Evolutionary conservation across 2,113 vertebrate genomes (phyloP).

Genomic region (Istiophorus platypterus): DNA sequence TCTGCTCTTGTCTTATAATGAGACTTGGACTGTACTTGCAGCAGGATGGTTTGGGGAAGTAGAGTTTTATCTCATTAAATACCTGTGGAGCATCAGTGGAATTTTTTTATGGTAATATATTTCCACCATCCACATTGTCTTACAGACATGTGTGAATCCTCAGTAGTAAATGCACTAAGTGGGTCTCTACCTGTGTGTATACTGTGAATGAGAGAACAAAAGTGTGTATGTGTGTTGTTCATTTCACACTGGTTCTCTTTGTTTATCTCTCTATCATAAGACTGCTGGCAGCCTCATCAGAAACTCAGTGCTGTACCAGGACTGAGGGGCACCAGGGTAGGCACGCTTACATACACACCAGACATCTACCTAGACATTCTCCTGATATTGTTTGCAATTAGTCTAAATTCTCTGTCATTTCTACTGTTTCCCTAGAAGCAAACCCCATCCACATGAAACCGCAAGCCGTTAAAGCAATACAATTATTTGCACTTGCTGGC

Average conservation of each 20-base stretch:
- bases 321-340: slow-evolving; percentile 30
- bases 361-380: neutral
- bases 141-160: neutral
- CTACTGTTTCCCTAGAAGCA: neutral
- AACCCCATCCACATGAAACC: slow-evolving; percentile 15
- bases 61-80: neutral
- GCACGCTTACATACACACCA: neutral
- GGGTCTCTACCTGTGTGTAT: neutral
- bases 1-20: neutral
- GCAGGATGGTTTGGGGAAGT: neutral
- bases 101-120: neutral
- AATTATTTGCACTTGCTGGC: slow-evolving; percentile 16
- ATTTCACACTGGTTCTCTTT: slow-evolving; percentile 69
- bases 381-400: neutral
- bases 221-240: slow-evolving; percentile 8
- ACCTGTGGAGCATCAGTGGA: neutral
- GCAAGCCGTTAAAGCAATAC: neutral
- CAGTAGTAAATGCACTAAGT: neutral
- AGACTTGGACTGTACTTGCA: neutral
- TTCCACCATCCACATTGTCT: neutral
- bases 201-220: slow-evolving; percentile 24
- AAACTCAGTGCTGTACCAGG: slow-evolving; percentile 64
- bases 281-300: slow-evolving; percentile 61
- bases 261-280: slow-evolving; percentile 72
- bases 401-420: neutral